Evolutionary conservation across 2,113 vertebrate species (phyloP).

Genomic region (Melanerpes formicivorus): DNA sequence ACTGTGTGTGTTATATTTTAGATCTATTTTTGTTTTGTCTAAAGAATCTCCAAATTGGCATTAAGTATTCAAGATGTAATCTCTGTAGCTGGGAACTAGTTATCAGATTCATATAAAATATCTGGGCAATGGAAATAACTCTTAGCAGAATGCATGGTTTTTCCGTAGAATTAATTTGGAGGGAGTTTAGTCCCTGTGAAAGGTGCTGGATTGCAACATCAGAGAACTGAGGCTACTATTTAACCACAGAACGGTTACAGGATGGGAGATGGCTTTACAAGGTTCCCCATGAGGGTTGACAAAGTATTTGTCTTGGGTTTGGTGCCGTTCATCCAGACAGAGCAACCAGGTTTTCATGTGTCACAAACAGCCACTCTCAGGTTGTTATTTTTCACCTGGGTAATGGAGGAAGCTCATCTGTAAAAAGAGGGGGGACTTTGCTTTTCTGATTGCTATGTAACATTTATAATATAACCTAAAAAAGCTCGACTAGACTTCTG

Average conservation of each 20-base stretch:
- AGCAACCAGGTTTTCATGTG: background rate
- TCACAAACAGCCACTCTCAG: background rate
- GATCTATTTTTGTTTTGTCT: constrained; percentile 77
- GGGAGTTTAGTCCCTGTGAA: constrained; percentile 72
- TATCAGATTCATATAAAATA: constrained; percentile 76
- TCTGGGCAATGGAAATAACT: constrained; percentile 74
- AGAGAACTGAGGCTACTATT: constrained; percentile 62
- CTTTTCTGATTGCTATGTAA: background rate
- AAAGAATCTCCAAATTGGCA: constrained; percentile 79
- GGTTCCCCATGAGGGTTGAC: background rate
- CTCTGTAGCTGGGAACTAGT: constrained; percentile 74
- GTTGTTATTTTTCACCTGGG: background rate
- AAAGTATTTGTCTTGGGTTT: background rate
- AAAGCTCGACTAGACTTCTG: background rate
- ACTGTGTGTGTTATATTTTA: constrained; percentile 74
- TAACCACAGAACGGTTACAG: constrained; percentile 62
- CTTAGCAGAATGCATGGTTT: constrained; percentile 68
- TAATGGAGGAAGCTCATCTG: background rate
- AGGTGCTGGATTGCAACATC: constrained; percentile 70
- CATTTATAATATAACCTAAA: background rate
- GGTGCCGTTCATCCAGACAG: constrained; percentile 10
- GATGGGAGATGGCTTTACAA: constrained; percentile 42
- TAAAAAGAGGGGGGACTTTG: background rate
- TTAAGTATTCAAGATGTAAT: constrained; percentile 81
- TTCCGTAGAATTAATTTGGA: constrained; percentile 73